Percentiles rank a stretch among this genome's conserved stretches.
Evolutionary conservation across 2,888 invertebrate species (phyloP).

Genomic region (Apocheima hispidaria): DNA sequence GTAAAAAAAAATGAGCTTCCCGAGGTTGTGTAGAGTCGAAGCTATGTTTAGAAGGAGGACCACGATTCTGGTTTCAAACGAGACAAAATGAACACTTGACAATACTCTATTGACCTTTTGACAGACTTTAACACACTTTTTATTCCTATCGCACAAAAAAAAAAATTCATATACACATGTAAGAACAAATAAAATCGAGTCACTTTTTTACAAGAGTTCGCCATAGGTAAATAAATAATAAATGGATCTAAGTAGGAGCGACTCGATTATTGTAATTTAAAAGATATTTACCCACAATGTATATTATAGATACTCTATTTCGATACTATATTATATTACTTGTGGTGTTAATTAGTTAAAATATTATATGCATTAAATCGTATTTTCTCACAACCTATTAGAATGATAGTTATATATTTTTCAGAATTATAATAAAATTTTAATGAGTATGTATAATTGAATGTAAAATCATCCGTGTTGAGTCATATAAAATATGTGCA

Average conservation of each 20-base stretch:
- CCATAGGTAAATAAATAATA: too few species aligned
- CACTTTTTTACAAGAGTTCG: background rate
- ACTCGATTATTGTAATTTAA: conserved; percentile 16
- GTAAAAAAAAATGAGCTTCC: conserved; percentile 70
- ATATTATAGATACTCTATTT: conserved; percentile 64
- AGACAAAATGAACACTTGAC: conserved; percentile 73
- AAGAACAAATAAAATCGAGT: conserved; percentile 15
- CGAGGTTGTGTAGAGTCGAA: conserved; percentile 77
- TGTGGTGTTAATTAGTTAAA: conserved; percentile 62
- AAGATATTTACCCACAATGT: conserved; percentile 54
- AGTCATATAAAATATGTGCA: conserved; percentile 68
- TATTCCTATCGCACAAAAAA: conserved; percentile 81
- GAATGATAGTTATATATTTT: conserved; percentile 69
- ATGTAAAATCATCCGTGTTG: conserved; percentile 80
- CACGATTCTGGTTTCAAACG: conserved; percentile 54
- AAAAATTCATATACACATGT: conserved; percentile 45
- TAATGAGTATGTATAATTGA: conserved; percentile 70
- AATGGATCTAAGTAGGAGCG: conserved; percentile 25
- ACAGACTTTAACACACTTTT: conserved; percentile 63
- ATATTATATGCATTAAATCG: conserved; percentile 74
- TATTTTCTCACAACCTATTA: conserved; percentile 62
- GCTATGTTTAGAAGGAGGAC: conserved; percentile 65
- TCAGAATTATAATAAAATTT: conserved; percentile 72
- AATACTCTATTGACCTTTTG: conserved; percentile 75
- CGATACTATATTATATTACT: too few species aligned